phyloP scores from a whole-genome alignment of 2,888 invertebrate genomes.

The Dicyrtomina minuta region DNA sequence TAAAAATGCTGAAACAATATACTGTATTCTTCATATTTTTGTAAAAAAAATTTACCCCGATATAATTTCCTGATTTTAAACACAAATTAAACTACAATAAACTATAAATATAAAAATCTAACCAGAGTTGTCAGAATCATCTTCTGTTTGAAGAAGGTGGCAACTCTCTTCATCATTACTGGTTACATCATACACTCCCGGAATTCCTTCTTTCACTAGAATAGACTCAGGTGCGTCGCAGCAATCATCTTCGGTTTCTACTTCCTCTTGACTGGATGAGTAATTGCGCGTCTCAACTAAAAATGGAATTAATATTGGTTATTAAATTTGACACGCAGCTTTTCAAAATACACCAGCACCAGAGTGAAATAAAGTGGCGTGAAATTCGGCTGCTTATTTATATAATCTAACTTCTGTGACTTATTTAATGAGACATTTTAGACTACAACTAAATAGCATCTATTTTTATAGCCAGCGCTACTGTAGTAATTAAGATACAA shows the following conservation, averaged over 20 bases:
- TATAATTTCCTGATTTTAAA: too few relatives aligned
- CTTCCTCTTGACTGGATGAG: conserved; percentile 53
- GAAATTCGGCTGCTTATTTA: neutral
- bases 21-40: too few relatives aligned
- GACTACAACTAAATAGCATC: neutral
- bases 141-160: conserved; percentile 53
- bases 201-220: conserved; percentile 49
- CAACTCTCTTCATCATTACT: conserved; percentile 53
- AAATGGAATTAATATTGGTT: conserved; percentile 11
- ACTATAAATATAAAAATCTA: neutral
- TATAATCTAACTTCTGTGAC: neutral
- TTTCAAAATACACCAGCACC: neutral
- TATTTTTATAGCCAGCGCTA: neutral
- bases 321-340: too few relatives aligned
- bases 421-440: neutral
- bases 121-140: conserved; percentile 53
- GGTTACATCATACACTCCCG: conserved; percentile 50
- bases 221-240: conserved; percentile 47
- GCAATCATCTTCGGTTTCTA: conserved; percentile 53
- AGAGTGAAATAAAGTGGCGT: neutral
- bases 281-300: conserved; percentile 50
- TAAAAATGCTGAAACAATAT: too few relatives aligned
- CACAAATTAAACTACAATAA: too few relatives aligned
- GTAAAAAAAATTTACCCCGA: too few relatives aligned
- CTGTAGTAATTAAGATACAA: too few relatives aligned